Evolutionary conservation across 2,888 invertebrate species (phyloP).

Genomic region (Pemphredon lugubris): DNA sequence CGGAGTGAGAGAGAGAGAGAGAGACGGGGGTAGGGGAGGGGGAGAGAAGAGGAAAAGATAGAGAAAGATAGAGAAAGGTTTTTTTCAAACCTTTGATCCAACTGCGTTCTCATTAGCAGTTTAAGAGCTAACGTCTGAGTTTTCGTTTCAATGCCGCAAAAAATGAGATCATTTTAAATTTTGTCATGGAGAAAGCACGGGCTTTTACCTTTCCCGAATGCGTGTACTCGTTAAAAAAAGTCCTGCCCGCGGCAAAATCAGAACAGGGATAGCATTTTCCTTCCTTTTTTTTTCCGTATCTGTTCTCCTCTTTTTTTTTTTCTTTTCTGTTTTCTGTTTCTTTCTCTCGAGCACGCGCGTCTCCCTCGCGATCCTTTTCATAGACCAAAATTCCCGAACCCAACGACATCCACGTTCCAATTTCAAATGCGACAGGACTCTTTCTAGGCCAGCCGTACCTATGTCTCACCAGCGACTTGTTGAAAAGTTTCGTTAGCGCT

Average conservation of each 20-base stretch:
- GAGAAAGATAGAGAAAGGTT: conserved; percentile 5
- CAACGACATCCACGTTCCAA: conserved; percentile 31
- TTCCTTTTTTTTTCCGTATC: too few relatives aligned
- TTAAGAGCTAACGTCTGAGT: neutral
- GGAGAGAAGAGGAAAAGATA: too few relatives aligned
- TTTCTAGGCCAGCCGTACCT: conserved; percentile 72
- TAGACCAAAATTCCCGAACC: neutral
- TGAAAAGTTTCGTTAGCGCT: conserved; percentile 90
- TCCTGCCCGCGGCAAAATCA: conserved; percentile 34
- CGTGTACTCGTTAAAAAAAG: conserved; percentile 19
- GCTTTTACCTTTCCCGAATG: conserved; percentile 8
- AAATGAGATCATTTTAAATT: neutral
- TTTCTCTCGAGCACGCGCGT: neutral
- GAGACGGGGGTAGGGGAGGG: too few relatives aligned
- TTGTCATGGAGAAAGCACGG: neutral
- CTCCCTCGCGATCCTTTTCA: neutral
- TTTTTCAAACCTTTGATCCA: neutral
- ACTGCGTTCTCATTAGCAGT: neutral
- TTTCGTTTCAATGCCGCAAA: neutral
- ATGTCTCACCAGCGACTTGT: conserved; percentile 87
- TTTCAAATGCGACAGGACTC: conserved; percentile 57
- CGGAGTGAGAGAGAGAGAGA: too few relatives aligned
- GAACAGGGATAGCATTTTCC: conserved; percentile 16
- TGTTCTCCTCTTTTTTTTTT: too few relatives aligned
- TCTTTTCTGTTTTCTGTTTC: too few relatives aligned